These are phyloP conservation scores for Chionoecetes opilio DNA, from an alignment of 1,140 invertebrate species.

Conservation along the genomic window DNA sequence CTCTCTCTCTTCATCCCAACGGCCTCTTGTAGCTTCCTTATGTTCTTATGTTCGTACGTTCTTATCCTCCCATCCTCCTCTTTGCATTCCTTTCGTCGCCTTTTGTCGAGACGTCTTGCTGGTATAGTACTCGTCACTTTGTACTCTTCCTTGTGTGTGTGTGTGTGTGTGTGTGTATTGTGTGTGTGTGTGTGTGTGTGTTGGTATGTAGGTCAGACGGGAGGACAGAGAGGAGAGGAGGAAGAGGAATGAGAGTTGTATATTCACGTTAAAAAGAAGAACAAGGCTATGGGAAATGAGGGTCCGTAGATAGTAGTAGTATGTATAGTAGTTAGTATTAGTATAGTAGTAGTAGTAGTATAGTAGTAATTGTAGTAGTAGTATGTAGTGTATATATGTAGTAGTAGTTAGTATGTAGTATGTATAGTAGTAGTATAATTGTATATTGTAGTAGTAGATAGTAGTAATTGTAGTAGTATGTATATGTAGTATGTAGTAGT, in stretches of 20 bases:
- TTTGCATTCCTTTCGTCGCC: too few species aligned
- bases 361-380: not conserved
- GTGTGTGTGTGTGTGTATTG: not conserved
- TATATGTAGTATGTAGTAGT: not conserved
- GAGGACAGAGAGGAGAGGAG: not conserved
- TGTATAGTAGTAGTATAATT: not conserved
- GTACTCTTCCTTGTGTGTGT: constrained; percentile 4
- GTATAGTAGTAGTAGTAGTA: not conserved
- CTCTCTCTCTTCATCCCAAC: too few species aligned
- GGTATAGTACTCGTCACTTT: not conserved
- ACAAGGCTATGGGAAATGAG: not conserved
- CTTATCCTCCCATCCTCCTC: too few species aligned
- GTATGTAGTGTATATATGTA: not conserved
- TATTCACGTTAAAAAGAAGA: not conserved
- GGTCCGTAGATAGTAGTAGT: not conserved
- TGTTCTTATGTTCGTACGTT: too few species aligned
- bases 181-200: not conserved
- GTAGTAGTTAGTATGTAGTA: constrained; percentile 39
- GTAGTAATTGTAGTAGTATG: not conserved
- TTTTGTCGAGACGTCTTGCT: too few species aligned
- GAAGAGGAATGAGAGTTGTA: not conserved
- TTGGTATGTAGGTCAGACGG: not conserved
- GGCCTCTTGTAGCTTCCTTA: too few species aligned
- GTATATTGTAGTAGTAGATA: not conserved
- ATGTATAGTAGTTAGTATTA: not conserved